These are phyloP conservation scores for Trichomycterus rosablanca DNA, from an alignment of 2,113 vertebrate genomes.

Conservation along the genomic window DNA sequence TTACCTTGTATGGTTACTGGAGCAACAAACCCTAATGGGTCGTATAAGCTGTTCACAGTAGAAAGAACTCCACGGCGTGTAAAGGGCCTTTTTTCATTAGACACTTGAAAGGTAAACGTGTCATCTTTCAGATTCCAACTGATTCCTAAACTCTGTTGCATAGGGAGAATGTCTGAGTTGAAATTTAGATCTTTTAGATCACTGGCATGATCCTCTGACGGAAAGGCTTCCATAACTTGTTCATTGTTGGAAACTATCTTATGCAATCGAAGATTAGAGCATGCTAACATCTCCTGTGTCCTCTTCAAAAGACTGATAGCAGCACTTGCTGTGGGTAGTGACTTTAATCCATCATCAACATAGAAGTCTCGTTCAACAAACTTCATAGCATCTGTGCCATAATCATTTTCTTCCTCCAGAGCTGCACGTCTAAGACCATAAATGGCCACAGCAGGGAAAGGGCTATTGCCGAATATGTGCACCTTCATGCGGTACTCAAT, in stretches of 20 bases:
- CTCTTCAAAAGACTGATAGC: constrained; percentile 23
- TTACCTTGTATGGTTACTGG: neutral
- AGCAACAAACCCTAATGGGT: too few relatives aligned
- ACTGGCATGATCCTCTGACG: constrained; percentile 22
- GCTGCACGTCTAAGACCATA: constrained; percentile 1
- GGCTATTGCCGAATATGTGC: constrained; percentile 26
- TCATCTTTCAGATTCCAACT: neutral
- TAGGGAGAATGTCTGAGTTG: neutral
- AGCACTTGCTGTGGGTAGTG: constrained; percentile 1
- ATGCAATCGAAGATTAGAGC: constrained; percentile 35
- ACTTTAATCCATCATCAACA: constrained; percentile 14
- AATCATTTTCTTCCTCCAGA: neutral
- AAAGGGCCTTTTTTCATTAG: neutral
- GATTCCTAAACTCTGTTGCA: neutral
- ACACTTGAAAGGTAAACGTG: neutral
- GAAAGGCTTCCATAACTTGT: constrained; percentile 38
- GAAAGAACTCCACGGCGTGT: neutral
- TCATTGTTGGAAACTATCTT: constrained; percentile 35
- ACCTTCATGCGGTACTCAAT: too few relatives aligned
- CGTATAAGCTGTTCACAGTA: neutral
- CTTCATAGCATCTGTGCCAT: neutral
- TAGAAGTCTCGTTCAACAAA: constrained; percentile 29
- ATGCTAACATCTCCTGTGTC: constrained; percentile 22
- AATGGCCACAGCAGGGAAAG: constrained; percentile 14
- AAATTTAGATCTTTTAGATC: constrained; percentile 20